Evolutionary conservation across 2,113 vertebrate species (phyloP), one percentile per base, ranked within the genome.

Genomic region (Pyrgilauda ruficollis): DNA sequence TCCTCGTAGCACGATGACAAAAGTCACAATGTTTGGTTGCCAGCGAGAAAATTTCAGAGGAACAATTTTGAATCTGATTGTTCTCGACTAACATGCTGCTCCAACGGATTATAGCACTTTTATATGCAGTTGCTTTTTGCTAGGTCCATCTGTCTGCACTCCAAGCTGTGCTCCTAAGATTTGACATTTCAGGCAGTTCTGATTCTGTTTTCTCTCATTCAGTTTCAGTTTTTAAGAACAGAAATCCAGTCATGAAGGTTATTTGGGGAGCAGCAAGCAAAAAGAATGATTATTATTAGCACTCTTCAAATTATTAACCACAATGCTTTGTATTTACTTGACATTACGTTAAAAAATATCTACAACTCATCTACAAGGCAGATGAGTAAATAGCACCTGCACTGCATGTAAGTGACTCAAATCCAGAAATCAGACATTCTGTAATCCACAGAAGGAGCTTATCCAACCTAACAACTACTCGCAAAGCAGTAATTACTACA

Each of bases 1-100:
- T 95, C 92, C 90, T 96, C 13, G 10, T 94, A 97, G 94, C 94
- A 95, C 2, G 79, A 93, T 97, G 95, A 96, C 96, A 93, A 97
- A 97, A 96, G 95, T 97, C 94, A 94, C 95, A 96, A 96, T 95
- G 93, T 97, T 96, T 97, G 91, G 96, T 94, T 97, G 95, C 94
- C 96, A 97, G 78, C 61, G 84, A 96, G 93, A 95, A 97, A 94
- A 94, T 97, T 97, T 97, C 95, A 97, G 82, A 95, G 96, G 96
- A 96, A 96, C 93, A 92, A 95, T 96, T 96, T 97, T 96, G 94
- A 97, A 93, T 96, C 90, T 97, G 95, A 97, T 95, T 96, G 93
- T 97, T 97, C 96, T 96, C 87, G 20, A 95, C 96, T 91, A 95
- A 96, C 96, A 96, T 97, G 94, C 95, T 96, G 95, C 94, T 96